phyloP scores from a whole-genome alignment of 2,113 vertebrate genomes.

The Centropus unirufus region DNA sequence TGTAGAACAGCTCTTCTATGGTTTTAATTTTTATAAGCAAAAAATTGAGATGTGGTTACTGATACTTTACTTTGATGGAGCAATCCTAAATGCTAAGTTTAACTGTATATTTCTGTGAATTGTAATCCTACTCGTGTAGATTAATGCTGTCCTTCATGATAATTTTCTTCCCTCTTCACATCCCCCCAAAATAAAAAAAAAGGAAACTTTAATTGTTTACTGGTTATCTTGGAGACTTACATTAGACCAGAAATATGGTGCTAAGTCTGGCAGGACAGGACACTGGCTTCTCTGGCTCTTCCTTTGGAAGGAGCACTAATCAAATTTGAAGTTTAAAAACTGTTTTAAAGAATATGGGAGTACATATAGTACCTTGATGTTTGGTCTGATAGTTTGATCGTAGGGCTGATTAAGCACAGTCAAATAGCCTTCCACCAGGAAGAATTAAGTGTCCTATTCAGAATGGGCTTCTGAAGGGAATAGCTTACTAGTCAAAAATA shows the following conservation, averaged over 20 bases:
- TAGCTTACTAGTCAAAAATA: neutral
- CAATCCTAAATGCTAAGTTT: neutral
- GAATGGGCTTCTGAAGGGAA: neutral
- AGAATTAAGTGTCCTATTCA: neutral
- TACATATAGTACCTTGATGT: neutral
- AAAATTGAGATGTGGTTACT: neutral
- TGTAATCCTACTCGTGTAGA: neutral
- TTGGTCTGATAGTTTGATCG: neutral
- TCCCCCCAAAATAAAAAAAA: neutral
- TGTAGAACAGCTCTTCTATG: neutral
- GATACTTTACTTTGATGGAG: neutral
- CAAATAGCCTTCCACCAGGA: neutral
- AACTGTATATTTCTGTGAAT: neutral
- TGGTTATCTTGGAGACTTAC: neutral
- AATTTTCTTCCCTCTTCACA: neutral
- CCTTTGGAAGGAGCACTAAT: neutral
- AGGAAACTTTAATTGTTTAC: neutral
- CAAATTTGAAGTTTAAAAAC: neutral
- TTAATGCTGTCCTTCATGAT: neutral
- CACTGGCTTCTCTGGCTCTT: neutral
- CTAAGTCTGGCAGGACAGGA: neutral
- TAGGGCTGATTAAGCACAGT: neutral
- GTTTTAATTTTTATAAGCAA: neutral
- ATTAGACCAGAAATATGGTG: neutral
- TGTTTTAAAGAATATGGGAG: neutral